phyloP scores from a whole-genome alignment of 37 sponge, comb jelly and placozoan genomes.

The Haliclona indistincta region DNA sequence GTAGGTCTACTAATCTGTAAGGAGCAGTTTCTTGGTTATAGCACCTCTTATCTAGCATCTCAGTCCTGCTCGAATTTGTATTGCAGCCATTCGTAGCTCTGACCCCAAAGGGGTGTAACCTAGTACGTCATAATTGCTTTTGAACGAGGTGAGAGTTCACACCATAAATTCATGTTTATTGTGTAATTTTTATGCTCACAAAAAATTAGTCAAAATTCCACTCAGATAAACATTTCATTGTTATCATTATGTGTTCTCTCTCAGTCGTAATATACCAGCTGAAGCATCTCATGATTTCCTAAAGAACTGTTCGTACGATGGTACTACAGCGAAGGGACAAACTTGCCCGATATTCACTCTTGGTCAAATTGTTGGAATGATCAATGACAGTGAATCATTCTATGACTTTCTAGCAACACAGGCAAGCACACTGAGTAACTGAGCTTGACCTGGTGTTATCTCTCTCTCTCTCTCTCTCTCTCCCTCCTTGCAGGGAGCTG shows the following conservation, averaged over 20 bases:
- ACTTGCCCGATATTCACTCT: constrained; percentile 72
- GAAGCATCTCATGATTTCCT: neutral
- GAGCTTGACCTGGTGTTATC: neutral
- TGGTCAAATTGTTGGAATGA: constrained; percentile 51
- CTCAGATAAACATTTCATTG: neutral
- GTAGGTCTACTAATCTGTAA: no score
- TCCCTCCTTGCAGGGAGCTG: constrained; percentile 45
- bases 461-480: neutral
- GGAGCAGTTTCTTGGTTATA: no score
- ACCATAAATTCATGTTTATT: no score
- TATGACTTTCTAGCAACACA: constrained; percentile 27
- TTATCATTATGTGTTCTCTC: neutral
- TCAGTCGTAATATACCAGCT: constrained; percentile 36
- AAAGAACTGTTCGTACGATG: constrained; percentile 35
- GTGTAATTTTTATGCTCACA: no score
- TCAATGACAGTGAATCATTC: constrained; percentile 1
- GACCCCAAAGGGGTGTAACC: no score
- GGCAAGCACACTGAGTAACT: constrained; percentile 13
- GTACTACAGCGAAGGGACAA: neutral
- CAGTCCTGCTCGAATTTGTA: no score
- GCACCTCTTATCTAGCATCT: no score
- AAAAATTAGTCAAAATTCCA: neutral
- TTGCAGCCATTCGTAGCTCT: no score
- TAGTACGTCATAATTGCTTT: no score
- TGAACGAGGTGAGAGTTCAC: no score